phyloP scores from a whole-genome alignment of 53 echinoderm and acorn worm genomes.

The Arbacia lixula region DNA sequence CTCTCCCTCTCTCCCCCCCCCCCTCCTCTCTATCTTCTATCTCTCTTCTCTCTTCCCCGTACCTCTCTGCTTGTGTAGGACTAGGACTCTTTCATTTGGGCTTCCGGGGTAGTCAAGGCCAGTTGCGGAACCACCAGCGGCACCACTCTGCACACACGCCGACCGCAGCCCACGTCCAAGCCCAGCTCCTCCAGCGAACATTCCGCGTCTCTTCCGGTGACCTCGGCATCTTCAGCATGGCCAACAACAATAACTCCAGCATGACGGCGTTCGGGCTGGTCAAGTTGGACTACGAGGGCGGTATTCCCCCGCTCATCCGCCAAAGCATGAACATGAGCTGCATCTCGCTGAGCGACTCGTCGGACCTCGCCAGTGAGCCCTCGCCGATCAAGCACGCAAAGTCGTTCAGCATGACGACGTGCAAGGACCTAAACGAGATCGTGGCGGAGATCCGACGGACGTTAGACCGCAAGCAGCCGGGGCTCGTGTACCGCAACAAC shows the following conservation, averaged over 20 bases:
- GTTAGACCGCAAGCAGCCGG: slow-evolving; percentile 85
- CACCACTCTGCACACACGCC: slow-evolving; percentile 52
- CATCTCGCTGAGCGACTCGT: slow-evolving; percentile 83
- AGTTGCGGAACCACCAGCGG: slow-evolving; percentile 61
- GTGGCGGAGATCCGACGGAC: slow-evolving; percentile 88
- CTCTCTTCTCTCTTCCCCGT: neutral
- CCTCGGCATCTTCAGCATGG: slow-evolving; percentile 69
- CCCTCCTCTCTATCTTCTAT: neutral
- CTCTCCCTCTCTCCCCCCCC: no score
- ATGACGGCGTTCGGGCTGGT: slow-evolving; percentile 47
- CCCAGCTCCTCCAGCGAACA: slow-evolving; percentile 81
- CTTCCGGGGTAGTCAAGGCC: slow-evolving; percentile 59
- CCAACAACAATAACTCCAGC: slow-evolving; percentile 71
- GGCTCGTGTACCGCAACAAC: slow-evolving; percentile 78
- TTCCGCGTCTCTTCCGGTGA: slow-evolving; percentile 82
- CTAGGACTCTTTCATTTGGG: slow-evolving; percentile 58
- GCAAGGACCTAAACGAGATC: slow-evolving; percentile 85
- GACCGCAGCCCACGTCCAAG: slow-evolving; percentile 70
- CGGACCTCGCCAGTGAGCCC: slow-evolving; percentile 80
- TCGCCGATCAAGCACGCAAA: slow-evolving; percentile 92
- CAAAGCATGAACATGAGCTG: slow-evolving; percentile 90
- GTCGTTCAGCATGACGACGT: slow-evolving; percentile 97
- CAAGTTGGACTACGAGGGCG: slow-evolving; percentile 64
- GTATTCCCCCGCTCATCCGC: slow-evolving; percentile 75
- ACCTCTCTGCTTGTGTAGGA: neutral